A percentile compares a stretch with the other conserved stretches of the same genome.
phyloP scores from a whole-genome alignment of 2,113 vertebrate species.

The Ursus arctos region DNA sequence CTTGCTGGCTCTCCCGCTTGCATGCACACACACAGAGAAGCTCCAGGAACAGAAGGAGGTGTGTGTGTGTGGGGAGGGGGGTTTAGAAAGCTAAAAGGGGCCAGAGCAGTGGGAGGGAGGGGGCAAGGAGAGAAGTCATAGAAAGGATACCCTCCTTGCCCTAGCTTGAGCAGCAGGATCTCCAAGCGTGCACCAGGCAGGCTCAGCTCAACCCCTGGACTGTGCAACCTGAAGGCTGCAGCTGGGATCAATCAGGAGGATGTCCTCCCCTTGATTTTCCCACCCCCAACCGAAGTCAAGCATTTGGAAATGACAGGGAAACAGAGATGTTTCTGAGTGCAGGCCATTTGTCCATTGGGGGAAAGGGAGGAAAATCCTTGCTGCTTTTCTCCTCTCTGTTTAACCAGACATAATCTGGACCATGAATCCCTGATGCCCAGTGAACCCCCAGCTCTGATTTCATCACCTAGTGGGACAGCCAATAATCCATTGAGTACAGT shows the following conservation, averaged over 20 bases:
- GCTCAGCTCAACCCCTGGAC: background rate
- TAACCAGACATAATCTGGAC: background rate
- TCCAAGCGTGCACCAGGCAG: background rate
- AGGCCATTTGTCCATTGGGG: background rate
- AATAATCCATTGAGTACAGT: background rate
- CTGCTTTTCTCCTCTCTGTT: background rate
- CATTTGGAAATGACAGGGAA: background rate
- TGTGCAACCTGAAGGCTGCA: accelerated
- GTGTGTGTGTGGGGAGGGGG: background rate
- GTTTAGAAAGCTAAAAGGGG: background rate
- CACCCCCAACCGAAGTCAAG: background rate
- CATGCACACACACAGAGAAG: background rate
- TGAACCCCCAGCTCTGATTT: constrained; percentile 4
- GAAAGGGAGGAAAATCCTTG: background rate
- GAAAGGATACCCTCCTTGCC: background rate
- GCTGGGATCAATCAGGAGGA: background rate
- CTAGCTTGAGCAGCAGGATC: background rate
- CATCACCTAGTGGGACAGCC: background rate
- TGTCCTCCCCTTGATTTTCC: background rate
- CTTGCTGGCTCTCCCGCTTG: background rate
- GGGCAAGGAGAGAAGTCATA: background rate
- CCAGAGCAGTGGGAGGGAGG: background rate
- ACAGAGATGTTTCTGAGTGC: background rate
- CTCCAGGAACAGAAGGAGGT: constrained; percentile 25
- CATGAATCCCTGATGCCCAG: background rate